Evolutionary conservation across 2,797 vertebrate species (phyloP).

Genomic region (Acomys russatus): DNA sequence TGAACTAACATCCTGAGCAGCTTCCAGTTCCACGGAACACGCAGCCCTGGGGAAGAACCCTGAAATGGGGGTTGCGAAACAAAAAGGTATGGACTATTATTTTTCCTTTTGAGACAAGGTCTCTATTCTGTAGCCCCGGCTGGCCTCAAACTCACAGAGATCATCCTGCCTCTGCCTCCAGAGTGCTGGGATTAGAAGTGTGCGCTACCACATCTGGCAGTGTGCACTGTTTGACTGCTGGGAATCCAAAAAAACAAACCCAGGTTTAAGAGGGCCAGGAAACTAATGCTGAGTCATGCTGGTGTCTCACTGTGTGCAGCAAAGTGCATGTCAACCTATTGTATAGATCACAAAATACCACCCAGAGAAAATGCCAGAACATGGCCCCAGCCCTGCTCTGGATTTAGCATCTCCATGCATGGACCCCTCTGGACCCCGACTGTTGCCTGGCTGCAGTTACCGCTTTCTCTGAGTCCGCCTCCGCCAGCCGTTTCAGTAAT

Average conservation of each 20-base stretch:
- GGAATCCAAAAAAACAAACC: background rate
- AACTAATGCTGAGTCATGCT: background rate
- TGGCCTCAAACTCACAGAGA: background rate
- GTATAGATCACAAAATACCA: background rate
- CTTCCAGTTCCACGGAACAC: background rate
- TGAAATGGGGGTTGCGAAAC: background rate
- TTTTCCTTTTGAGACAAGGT: background rate
- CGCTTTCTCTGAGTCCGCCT: slow-evolving; percentile 92
- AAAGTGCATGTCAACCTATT: background rate
- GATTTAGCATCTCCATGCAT: rapidly evolving
- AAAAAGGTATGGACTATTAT: background rate
- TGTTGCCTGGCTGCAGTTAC: slow-evolving; percentile 85
- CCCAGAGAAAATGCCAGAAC: background rate
- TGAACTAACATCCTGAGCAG: background rate
- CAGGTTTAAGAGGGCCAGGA: background rate
- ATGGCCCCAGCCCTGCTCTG: background rate
- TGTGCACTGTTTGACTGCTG: background rate
- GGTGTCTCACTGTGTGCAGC: background rate
- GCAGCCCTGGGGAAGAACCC: background rate
- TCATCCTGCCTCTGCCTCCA: background rate
- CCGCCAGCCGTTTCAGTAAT: slow-evolving; percentile 92
- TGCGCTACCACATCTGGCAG: background rate
- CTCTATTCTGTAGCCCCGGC: background rate
- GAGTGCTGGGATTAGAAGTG: background rate
- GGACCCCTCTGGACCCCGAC: background rate